Evolutionary conservation across 1,140 invertebrate genomes (phyloP), one percentile per base, ranked within the genome.

Genomic region (Solen grandis): DNA sequence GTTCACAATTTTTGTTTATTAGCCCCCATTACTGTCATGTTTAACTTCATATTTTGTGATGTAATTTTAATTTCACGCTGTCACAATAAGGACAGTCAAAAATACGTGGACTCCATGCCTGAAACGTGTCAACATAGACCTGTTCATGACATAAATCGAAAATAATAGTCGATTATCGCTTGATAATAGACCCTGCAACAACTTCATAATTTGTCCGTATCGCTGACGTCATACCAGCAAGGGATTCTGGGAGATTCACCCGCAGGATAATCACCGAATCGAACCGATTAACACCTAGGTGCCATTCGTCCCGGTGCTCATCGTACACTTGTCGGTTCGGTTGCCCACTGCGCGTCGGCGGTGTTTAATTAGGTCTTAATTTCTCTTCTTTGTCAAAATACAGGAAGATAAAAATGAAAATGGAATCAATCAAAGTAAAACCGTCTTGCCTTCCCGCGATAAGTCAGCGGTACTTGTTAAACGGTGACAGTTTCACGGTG

Each of bases 251-350:
- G 13, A 62, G 66, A 55, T 72, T 31, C 41, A n/a, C 25, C 25
- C 38, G 16, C 13, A 14, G 63, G 60, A 72, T 80, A 80, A 72
- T 54, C n/a, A 55, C 69, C 77, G 69, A 13, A 65, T 29, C 52
- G 35, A 33, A 36, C 72, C 52, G 63, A 63, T 81, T 74, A 59
- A 38, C 63, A 81, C 69, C 27, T 66, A 59, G 52, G 79, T 70
- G 66, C 31, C 52, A 80, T 19, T 46, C 8, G 8, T 46, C 19
- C 41, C 8, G 41, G 19, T 10, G 41, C 19, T 8, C 41, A 10
- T 46, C 41, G 8, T 10, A 8, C 41, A 19, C 19, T 8, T 46
- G 8, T 46, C 41, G 19, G 19, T 8, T 10, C 8, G 19, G 19
- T 19, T 46, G 8, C 41, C 41, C 41, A 19, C 19, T 8, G 41